These are phyloP conservation scores for Macrosteles quadrilineatus DNA, from an alignment of 1,140 invertebrate species.

Conservation along the genomic window DNA sequence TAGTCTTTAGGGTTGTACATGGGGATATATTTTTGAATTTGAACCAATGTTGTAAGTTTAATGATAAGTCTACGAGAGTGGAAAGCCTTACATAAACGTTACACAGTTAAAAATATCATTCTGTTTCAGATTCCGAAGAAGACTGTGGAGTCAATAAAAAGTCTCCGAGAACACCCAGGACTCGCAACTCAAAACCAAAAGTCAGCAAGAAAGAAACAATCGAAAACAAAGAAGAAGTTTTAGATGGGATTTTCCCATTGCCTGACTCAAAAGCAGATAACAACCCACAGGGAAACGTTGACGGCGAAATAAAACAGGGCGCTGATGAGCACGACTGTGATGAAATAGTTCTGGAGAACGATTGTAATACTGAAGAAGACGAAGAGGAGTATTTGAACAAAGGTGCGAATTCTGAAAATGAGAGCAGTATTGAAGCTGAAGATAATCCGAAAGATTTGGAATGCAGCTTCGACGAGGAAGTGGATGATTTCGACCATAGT, in stretches of 20 bases:
- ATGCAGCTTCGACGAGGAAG: not conserved
- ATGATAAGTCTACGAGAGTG: too few species aligned
- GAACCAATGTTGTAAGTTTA: too few species aligned
- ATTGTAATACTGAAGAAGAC: constrained; percentile 3
- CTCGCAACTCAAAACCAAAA: not conserved
- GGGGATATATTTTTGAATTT: too few species aligned
- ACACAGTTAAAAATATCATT: too few species aligned
- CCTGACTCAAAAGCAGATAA: not conserved
- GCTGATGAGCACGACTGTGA: not conserved
- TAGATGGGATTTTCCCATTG: not conserved
- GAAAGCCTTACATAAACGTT: too few species aligned
- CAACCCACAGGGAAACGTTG: not conserved
- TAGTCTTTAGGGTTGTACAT: too few species aligned
- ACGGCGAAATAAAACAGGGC: not conserved
- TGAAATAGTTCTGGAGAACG: constrained; percentile 4
- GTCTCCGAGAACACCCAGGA: not conserved
- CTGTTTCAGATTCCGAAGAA: not conserved
- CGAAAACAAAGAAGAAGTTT: not conserved
- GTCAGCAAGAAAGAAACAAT: not conserved
- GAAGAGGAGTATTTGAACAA: not conserved
- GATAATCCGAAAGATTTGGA: not conserved
- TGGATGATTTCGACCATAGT: not conserved
- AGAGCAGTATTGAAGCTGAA: constrained; percentile 1
- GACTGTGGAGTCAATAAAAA: not conserved
- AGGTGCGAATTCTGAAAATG: not conserved